phyloP scores from a whole-genome alignment of 2,888 invertebrate genomes.

The Unio delphinus region DNA sequence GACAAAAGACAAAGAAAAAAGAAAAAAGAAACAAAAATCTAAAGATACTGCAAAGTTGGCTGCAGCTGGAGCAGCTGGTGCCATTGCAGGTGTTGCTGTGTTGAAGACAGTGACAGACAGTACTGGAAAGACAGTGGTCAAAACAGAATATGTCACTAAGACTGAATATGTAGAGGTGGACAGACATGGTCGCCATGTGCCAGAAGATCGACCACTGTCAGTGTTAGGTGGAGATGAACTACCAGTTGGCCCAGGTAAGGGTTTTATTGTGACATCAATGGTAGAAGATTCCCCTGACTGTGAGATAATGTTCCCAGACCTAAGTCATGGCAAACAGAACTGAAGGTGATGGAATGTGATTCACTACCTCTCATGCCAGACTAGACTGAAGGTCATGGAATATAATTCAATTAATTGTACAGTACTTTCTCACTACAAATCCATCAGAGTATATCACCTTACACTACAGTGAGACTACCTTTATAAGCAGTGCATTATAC shows the following conservation, averaged over 20 bases:
- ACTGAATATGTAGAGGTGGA: constrained; percentile 33
- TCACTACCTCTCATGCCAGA: no score
- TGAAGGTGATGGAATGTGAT: no score
- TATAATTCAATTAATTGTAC: no score
- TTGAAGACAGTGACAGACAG: neutral
- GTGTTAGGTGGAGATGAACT: constrained; percentile 30
- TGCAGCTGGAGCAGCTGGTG: constrained; percentile 1
- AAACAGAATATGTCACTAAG: constrained; percentile 16
- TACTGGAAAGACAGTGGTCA: neutral
- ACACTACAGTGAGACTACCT: no score
- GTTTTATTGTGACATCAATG: no score
- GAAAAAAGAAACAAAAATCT: constrained; percentile 5
- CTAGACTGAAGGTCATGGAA: no score
- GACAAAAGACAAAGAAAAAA: constrained; percentile 2
- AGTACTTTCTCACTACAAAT: no score
- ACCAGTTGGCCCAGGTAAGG: constrained; percentile 37
- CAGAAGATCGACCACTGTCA: constrained; percentile 28
- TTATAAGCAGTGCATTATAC: no score
- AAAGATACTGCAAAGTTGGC: constrained; percentile 2
- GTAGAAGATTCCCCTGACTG: no score
- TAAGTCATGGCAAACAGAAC: no score
- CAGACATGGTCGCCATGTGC: constrained; percentile 10
- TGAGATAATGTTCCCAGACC: no score
- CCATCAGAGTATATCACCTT: no score
- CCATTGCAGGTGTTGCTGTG: neutral